phyloP scores from a whole-genome alignment of 2,888 invertebrate species.

The Lycophotia porphyrea region DNA sequence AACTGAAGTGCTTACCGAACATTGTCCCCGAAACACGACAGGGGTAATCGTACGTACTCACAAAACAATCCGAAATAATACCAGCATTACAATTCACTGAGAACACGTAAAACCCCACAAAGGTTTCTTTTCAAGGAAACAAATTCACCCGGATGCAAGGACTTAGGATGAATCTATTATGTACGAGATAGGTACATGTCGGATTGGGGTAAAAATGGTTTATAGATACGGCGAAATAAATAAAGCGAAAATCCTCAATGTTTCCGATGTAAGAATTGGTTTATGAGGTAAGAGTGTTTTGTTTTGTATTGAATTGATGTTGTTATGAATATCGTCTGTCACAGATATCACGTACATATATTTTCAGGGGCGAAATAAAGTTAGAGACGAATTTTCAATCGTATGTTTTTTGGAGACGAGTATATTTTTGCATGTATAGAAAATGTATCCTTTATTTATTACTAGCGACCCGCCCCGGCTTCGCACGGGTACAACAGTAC shows the following conservation, averaged over 20 bases:
- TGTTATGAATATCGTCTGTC: not conserved
- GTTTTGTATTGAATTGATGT: slow-evolving; percentile 23
- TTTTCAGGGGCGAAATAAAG: not conserved
- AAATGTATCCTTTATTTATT: not conserved
- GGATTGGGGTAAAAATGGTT: slow-evolving; percentile 68
- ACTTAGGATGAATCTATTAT: slow-evolving; percentile 78
- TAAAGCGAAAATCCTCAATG: slow-evolving; percentile 41
- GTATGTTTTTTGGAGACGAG: not conserved
- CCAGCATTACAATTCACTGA: slow-evolving; percentile 65
- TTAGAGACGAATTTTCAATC: not conserved
- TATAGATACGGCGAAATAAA: slow-evolving; percentile 57
- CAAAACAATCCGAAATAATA: slow-evolving; percentile 70
- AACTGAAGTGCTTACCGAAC: slow-evolving; percentile 27
- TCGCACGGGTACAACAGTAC: no score
- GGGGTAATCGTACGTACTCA: slow-evolving; percentile 58
- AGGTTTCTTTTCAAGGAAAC: slow-evolving; percentile 64
- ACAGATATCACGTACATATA: not conserved
- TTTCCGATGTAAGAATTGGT: slow-evolving; percentile 34
- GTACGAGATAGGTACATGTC: slow-evolving; percentile 74
- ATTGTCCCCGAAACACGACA: slow-evolving; percentile 41
- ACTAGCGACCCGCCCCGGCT: no score
- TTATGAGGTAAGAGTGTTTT: slow-evolving; percentile 21
- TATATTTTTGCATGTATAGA: not conserved
- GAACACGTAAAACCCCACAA: slow-evolving; percentile 64
- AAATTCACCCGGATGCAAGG: slow-evolving; percentile 76